These are phyloP conservation scores for Manis pentadactyla DNA, from an alignment of 2,797 vertebrate genomes.

Conservation along the genomic window DNA sequence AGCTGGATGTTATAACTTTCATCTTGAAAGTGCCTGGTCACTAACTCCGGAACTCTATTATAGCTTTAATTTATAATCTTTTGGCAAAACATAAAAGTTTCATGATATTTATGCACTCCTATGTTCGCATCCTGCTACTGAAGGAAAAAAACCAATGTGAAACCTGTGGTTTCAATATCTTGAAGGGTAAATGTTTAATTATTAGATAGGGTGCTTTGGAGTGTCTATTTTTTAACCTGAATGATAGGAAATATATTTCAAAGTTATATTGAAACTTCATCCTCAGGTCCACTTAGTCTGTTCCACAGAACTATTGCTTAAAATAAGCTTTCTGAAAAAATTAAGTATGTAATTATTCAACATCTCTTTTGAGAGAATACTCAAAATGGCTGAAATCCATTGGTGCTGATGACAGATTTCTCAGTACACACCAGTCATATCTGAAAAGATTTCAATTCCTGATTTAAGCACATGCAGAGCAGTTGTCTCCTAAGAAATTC, in stretches of 20 bases:
- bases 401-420: constrained; percentile 22
- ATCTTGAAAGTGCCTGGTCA: not conserved
- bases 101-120: not conserved
- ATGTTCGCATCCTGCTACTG: not conserved
- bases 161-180: not conserved
- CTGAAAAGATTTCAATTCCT: constrained; percentile 24
- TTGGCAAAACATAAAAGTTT: not conserved
- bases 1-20: not conserved
- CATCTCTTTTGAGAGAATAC: constrained; percentile 54
- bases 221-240: not conserved
- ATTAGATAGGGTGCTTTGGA: not conserved
- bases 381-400: constrained; percentile 55
- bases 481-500: constrained; percentile 9
- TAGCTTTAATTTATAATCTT: constrained; percentile 10
- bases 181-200: not conserved
- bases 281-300: not conserved
- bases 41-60: not conserved
- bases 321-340: not conserved
- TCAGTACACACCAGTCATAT: not conserved
- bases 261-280: not conserved
- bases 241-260: not conserved
- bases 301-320: not conserved
- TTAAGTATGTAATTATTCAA: not conserved
- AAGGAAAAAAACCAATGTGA: not conserved
- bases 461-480: constrained; percentile 1